Evolutionary conservation across 2,888 invertebrate genomes (phyloP).

Genomic region (Lasius fuliginosus): DNA sequence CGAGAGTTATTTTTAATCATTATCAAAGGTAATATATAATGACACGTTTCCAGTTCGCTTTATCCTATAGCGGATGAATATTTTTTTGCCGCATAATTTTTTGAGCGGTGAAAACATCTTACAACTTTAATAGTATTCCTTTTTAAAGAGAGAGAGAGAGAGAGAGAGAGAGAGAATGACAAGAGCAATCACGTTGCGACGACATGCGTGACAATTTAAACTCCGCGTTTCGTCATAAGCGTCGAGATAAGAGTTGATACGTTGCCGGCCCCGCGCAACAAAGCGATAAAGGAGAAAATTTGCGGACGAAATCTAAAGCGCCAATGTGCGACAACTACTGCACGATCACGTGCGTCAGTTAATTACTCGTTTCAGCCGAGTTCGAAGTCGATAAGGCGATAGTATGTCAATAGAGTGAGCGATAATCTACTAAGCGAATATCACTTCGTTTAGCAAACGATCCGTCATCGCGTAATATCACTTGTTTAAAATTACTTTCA

Average conservation of each 20-base stretch:
- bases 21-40: neutral
- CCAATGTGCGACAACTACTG: conserved; percentile 15
- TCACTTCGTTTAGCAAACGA: neutral
- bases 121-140: neutral
- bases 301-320: conserved; percentile 41
- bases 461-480: neutral
- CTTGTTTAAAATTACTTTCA: neutral
- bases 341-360: conserved; percentile 40
- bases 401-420: conserved; percentile 10
- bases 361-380: conserved; percentile 38
- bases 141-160: neutral
- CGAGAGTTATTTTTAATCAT: neutral
- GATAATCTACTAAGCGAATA: conserved; percentile 25
- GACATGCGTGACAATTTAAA: conserved; percentile 48
- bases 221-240: conserved; percentile 32
- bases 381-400: conserved; percentile 42
- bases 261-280: conserved; percentile 42
- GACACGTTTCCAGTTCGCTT: neutral
- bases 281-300: conserved; percentile 61
- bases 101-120: neutral
- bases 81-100: neutral
- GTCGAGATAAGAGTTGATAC: conserved; percentile 48
- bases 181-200: conserved; percentile 16
- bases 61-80: neutral
- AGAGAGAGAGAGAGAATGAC: neutral